Percentiles rank a stretch among this genome's conserved stretches.
Evolutionary conservation across 1,140 invertebrate genomes (phyloP).

Genomic region (Dreissena polymorpha): DNA sequence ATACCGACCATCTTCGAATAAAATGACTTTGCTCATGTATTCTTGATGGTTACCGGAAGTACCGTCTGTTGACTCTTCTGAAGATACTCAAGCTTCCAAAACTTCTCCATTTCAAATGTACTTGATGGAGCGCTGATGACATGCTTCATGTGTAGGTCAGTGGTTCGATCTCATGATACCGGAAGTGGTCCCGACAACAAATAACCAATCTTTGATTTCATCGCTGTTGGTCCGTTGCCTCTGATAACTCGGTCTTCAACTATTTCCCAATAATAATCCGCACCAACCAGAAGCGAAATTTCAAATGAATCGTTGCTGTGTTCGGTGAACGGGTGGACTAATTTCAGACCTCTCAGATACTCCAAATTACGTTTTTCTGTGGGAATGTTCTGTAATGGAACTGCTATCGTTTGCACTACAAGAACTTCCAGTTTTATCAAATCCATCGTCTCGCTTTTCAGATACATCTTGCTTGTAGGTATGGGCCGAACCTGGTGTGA

Average conservation of each 20-base stretch:
- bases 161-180: background rate
- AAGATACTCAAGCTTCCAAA: constrained; percentile 3
- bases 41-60: background rate
- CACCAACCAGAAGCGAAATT: constrained; percentile 11
- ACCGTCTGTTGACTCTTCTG: constrained; percentile 4
- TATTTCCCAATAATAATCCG: constrained; percentile 1
- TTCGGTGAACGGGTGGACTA: background rate
- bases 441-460: background rate
- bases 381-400: no score
- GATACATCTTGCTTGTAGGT: background rate
- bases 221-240: constrained; percentile 27
- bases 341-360: background rate
- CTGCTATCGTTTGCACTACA: background rate
- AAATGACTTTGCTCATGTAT: background rate
- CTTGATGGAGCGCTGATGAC: constrained; percentile 4
- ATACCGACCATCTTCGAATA: constrained; percentile 15
- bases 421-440: background rate
- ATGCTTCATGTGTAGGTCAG: constrained; percentile 10
- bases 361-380: no score
- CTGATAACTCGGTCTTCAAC: background rate
- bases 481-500: background rate
- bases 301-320: background rate
- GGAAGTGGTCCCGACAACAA: constrained; percentile 11
- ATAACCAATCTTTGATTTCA: constrained; percentile 10
- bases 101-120: background rate